Evolutionary conservation across 1,140 invertebrate genomes (phyloP).

Genomic region (Drosophila micromelanica): DNA sequence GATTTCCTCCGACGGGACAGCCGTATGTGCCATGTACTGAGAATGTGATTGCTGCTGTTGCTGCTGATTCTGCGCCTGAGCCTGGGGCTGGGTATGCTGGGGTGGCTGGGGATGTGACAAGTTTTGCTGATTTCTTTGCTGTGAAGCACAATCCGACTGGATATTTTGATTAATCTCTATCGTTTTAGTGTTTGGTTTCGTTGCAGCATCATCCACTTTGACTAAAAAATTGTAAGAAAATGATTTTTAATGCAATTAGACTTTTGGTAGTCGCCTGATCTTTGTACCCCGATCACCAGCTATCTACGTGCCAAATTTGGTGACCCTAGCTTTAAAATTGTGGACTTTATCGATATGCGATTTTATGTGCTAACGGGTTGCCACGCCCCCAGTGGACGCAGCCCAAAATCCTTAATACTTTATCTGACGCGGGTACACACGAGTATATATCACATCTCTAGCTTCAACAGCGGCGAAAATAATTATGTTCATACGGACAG

Average conservation of each 20-base stretch:
- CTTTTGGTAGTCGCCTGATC: too few species aligned
- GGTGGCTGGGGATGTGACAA: conserved; percentile 3
- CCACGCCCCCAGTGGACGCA: too few species aligned
- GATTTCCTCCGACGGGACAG: conserved; percentile 10
- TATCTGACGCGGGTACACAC: too few species aligned
- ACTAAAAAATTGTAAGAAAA: conserved; percentile 17
- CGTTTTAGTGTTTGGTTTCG: conserved; percentile 15
- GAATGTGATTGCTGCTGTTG: conserved; percentile 9
- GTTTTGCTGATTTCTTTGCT: background rate
- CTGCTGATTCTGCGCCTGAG: background rate
- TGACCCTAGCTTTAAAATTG: too few species aligned
- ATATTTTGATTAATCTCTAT: conserved; percentile 25
- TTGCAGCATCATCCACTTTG: conserved; percentile 52
- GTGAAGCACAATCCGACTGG: conserved; percentile 17
- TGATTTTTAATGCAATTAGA: background rate
- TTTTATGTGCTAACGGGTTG: too few species aligned
- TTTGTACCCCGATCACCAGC: too few species aligned
- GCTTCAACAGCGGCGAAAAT: too few species aligned
- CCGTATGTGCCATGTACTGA: conserved; percentile 15
- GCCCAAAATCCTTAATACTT: too few species aligned
- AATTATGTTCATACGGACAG: too few species aligned
- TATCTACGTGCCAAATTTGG: too few species aligned
- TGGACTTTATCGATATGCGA: too few species aligned
- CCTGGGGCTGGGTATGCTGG: conserved; percentile 4
- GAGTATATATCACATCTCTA: too few species aligned